Base-by-base conservation (phyloP, 2,888 invertebrate species). In the Xanthorhoe designata region DNA sequence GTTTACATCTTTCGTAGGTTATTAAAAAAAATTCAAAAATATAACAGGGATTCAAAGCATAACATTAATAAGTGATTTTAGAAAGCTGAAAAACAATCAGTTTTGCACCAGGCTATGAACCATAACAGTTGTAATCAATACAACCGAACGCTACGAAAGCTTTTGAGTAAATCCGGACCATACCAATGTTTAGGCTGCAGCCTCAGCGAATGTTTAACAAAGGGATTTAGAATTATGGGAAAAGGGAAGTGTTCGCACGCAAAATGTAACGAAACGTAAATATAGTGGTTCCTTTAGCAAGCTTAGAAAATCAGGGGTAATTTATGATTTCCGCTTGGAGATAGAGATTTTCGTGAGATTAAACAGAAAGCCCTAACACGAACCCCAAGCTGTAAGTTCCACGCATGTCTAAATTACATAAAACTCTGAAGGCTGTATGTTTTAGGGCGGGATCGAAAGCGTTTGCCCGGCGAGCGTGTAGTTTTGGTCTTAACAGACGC, bases 101-200 rank as follows among this genome's bases (percentile, higher is more conserved):
- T n/a, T n/a, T n/a, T n/a, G n/a, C n/a, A n/a, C n/a, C n/a, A n/a
- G n/a, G n/a, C n/a, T n/a, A n/a, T n/a, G n/a, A n/a, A n/a, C n/a
- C n/a, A n/a, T n/a, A n/a, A n/a, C n/a, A n/a, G n/a, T n/a, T 42
- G 38, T 42, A 0, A 13, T 2, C n/a, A n/a, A 42, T 13, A 42
- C 13, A 42, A 13, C 38, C 38, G 2, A 13, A 13, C 13, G 13
- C 38, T 13, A 42, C 38, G 38, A 42, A 47, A 61, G 29, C 32
- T 29, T 32, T 42, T 52, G 51, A 52, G 29, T 53, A 53, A 29
- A 53, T 18, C 53, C 29, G 53, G 42, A 45, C 53, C 13, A 53
- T 32, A 53, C 32, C 53, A 53, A 45, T 53, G 60, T 42, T 42
- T 42, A 59, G 13, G 38, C 38, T 42, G 38, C 38, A 42, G 38